Evolutionary conservation across 2,888 invertebrate species (phyloP).

Genomic region (Acrobasis consociella): DNA sequence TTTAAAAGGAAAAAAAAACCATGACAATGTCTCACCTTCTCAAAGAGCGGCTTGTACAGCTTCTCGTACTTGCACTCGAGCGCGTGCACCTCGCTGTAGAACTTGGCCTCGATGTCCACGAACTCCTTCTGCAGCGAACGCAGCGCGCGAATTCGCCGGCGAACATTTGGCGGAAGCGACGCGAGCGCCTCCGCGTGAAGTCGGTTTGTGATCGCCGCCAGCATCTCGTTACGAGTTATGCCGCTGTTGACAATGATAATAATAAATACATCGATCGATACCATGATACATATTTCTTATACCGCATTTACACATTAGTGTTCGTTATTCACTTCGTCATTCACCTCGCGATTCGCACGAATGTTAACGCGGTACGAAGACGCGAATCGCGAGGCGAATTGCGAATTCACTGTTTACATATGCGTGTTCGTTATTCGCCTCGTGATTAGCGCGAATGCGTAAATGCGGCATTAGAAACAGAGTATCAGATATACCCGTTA

Average conservation of each 20-base stretch:
- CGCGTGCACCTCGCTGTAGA: constrained; percentile 96
- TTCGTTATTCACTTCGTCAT: too few species aligned
- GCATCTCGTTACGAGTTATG: constrained; percentile 79
- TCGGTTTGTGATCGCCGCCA: constrained; percentile 83
- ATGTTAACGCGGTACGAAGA: too few species aligned
- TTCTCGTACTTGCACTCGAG: constrained; percentile 95
- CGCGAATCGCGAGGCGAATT: too few species aligned
- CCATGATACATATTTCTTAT: too few species aligned
- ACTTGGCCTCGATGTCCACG: constrained; percentile 94
- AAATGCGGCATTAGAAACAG: too few species aligned
- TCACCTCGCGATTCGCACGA: too few species aligned
- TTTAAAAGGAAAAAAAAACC: too few species aligned
- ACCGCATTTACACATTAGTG: too few species aligned
- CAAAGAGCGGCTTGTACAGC: constrained; percentile 89
- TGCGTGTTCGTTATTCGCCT: too few species aligned
- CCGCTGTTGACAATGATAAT: constrained; percentile 49
- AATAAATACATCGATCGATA: neutral
- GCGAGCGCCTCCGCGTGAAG: constrained; percentile 84
- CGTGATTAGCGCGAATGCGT: too few species aligned
- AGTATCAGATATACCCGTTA: too few species aligned
- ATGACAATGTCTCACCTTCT: constrained; percentile 81
- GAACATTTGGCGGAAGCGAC: constrained; percentile 88
- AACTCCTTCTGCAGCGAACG: constrained; percentile 93
- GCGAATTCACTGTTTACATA: too few species aligned
- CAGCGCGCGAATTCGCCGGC: constrained; percentile 91